A percentile compares a stretch with the other conserved stretches of the same genome.
Evolutionary conservation across 2,888 invertebrate species (phyloP).

Genomic region (Dynastes tityus): DNA sequence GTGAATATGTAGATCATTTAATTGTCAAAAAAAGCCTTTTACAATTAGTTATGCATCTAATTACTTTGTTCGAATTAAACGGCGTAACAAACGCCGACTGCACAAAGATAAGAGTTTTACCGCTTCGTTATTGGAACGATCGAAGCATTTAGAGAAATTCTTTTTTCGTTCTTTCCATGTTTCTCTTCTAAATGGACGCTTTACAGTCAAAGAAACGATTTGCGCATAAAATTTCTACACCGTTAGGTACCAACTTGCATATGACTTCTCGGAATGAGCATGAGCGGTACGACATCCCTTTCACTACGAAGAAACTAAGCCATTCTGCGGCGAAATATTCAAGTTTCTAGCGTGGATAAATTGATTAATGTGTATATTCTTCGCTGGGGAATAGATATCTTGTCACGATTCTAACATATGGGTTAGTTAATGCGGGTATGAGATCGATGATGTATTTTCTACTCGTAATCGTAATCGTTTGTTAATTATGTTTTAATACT

Average conservation of each 20-base stretch:
- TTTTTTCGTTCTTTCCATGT: too few species aligned
- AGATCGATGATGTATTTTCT: slow-evolving; percentile 10
- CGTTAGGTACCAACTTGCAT: too few species aligned
- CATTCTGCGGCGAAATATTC: too few species aligned
- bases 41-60: slow-evolving; percentile 37
- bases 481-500: neutral
- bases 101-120: too few species aligned
- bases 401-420: neutral
- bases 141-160: slow-evolving; percentile 4
- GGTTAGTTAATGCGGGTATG: neutral
- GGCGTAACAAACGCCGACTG: too few species aligned
- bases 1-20: slow-evolving; percentile 37
- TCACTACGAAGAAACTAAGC: too few species aligned
- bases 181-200: too few species aligned
- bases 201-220: neutral
- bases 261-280: too few species aligned
- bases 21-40: slow-evolving; percentile 23
- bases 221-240: neutral
- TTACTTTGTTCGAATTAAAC: neutral
- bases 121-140: neutral
- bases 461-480: neutral
- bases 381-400: too few species aligned
- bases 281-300: too few species aligned
- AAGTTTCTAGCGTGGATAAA: too few species aligned
- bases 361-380: too few species aligned